Conservation (phyloP, 2,888 invertebrate genomes). For the Steromphala cineraria region DNA sequence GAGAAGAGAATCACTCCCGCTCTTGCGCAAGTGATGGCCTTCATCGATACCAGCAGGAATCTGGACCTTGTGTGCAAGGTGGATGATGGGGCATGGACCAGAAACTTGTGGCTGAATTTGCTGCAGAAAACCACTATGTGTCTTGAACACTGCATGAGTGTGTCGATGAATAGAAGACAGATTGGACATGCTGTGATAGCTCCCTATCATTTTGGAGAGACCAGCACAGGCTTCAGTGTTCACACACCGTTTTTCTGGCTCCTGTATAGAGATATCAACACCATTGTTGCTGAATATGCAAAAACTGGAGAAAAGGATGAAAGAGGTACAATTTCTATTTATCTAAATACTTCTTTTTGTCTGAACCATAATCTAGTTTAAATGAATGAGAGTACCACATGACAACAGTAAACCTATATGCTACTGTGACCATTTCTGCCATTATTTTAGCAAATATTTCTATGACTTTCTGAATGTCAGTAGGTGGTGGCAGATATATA, state of each 20-base stretch:
- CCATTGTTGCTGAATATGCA: neutral
- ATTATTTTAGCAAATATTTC: no score
- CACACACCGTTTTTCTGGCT: conserved; percentile 68
- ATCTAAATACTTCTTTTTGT: no score
- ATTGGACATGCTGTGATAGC: conserved; percentile 57
- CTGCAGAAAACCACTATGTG: conserved; percentile 44
- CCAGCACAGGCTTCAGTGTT: conserved; percentile 43
- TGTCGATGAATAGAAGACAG: conserved; percentile 45
- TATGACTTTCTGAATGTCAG: no score
- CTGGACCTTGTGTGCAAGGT: conserved; percentile 51
- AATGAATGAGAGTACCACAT: no score
- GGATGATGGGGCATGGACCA: conserved; percentile 44
- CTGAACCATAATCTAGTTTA: no score
- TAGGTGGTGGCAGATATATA: no score
- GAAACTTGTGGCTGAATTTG: conserved; percentile 56
- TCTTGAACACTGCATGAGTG: conserved; percentile 43
- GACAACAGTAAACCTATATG: no score
- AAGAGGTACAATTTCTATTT: no score
- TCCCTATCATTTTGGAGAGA: conserved; percentile 51
- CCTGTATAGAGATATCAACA: conserved; percentile 41
- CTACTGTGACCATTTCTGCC: no score
- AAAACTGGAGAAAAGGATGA: neutral
- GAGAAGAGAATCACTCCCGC: conserved; percentile 62
- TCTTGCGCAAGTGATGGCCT: conserved; percentile 64
- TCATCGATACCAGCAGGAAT: conserved; percentile 65